Evolutionary conservation across 1,140 invertebrate species (phyloP).

Genomic region (Penaeus indicus): DNA sequence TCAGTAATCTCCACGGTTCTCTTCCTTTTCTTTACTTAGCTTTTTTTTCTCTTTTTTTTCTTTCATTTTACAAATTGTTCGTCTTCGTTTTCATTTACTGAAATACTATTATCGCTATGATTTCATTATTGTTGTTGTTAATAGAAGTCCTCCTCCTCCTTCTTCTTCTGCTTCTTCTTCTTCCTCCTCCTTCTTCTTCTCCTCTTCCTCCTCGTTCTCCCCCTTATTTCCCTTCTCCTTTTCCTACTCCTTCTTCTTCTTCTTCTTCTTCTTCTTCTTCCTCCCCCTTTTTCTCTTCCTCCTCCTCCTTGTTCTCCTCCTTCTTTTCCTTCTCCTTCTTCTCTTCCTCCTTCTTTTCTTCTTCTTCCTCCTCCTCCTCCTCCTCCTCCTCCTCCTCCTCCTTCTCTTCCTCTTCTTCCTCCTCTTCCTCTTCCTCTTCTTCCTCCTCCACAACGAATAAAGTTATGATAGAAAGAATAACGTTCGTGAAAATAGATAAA

Average conservation of each 20-base stretch:
- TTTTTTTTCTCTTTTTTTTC: too few species aligned
- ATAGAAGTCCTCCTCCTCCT: too few species aligned
- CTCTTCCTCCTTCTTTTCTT: not conserved
- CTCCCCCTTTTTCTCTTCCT: not conserved
- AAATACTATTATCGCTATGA: too few species aligned
- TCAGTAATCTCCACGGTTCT: too few species aligned
- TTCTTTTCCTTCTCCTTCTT: not conserved
- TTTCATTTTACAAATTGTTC: too few species aligned
- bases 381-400: not conserved
- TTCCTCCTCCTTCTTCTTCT: not conserved
- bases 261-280: not conserved
- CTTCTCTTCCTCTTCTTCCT: not conserved
- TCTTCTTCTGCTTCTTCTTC: not conserved
- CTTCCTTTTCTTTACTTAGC: too few species aligned
- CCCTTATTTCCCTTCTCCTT: not conserved
- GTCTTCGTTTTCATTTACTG: too few species aligned
- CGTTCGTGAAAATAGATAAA: too few species aligned
- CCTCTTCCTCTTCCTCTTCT: slow-evolving; percentile 12
- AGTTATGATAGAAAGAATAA: too few species aligned
- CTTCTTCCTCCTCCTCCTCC: not conserved
- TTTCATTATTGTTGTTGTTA: too few species aligned
- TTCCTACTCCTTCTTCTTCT: not conserved
- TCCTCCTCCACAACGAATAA: not conserved
- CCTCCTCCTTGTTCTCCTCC: not conserved
- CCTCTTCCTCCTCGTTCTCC: not conserved